Evolutionary conservation across 2,113 vertebrate genomes (phyloP).

Genomic region (Lagopus muta): DNA sequence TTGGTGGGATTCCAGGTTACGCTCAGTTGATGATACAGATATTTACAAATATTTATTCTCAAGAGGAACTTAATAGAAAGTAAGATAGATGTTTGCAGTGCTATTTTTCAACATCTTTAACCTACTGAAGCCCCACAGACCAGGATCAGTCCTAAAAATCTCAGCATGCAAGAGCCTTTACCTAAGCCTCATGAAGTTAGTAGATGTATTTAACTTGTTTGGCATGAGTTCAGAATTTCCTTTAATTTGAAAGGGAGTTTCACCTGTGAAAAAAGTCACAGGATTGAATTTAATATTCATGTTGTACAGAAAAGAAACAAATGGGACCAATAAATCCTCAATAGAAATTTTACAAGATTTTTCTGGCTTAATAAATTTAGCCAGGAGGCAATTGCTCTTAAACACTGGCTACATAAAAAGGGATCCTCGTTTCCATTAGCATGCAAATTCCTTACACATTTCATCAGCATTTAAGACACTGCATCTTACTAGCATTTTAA

Average conservation of each 20-base stretch:
- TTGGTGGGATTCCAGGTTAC: background rate
- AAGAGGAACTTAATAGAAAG: background rate
- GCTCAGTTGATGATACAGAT: background rate
- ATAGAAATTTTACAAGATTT: constrained; percentile 79
- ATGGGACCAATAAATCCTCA: constrained; percentile 84
- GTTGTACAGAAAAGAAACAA: constrained; percentile 76
- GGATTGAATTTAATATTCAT: constrained; percentile 59
- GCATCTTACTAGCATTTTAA: background rate
- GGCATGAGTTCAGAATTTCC: background rate
- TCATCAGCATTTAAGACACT: background rate
- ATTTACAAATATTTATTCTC: background rate
- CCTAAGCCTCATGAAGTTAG: background rate
- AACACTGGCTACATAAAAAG: background rate
- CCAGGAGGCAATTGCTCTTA: constrained; percentile 47
- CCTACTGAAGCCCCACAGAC: background rate
- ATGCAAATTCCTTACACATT: background rate
- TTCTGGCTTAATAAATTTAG: constrained; percentile 71
- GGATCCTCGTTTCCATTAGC: background rate
- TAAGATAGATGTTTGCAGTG: background rate
- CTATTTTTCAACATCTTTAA: background rate
- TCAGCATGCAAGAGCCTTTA: background rate
- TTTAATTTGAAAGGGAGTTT: background rate
- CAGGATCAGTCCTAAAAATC: background rate
- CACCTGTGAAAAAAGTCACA: constrained; percentile 46
- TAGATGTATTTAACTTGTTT: background rate